A percentile compares a stretch with the other conserved stretches of the same genome.
These are phyloP conservation scores for Chloropsis hardwickii DNA, from an alignment of 2,113 vertebrate species.

Conservation along the genomic window DNA sequence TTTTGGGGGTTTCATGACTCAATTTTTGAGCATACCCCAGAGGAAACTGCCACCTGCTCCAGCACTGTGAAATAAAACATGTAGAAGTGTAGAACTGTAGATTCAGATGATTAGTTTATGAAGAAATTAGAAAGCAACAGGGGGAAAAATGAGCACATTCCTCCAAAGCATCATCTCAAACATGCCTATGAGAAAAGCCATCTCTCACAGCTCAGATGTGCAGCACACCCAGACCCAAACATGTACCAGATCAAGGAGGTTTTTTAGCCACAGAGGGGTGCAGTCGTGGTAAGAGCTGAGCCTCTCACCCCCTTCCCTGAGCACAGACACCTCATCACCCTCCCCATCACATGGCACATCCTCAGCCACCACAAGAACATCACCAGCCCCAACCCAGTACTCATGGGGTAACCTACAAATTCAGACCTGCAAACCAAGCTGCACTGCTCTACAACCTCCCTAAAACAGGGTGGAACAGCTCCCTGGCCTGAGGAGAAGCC, in stretches of 20 bases:
- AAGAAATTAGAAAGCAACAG: background rate
- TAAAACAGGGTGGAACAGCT: background rate
- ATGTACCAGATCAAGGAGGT: fast-evolving
- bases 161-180: background rate
- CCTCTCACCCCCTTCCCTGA: background rate
- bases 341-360: fast-evolving
- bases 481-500: background rate
- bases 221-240: background rate
- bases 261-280: background rate
- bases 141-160: background rate
- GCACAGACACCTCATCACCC: background rate
- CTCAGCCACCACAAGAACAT: background rate
- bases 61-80: background rate
- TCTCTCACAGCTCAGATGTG: background rate
- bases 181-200: fast-evolving
- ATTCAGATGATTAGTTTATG: background rate
- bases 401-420: background rate
- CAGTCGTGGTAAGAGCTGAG: fast-evolving
- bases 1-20: background rate
- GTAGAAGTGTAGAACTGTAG: background rate
- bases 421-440: background rate
- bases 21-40: background rate
- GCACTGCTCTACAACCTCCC: background rate
- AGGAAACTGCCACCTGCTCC: background rate
- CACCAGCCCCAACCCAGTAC: background rate